These are phyloP conservation scores for Melanotaenia pygmaea DNA, from an alignment of 2,797 vertebrate genomes.

Conservation along the genomic window DNA sequence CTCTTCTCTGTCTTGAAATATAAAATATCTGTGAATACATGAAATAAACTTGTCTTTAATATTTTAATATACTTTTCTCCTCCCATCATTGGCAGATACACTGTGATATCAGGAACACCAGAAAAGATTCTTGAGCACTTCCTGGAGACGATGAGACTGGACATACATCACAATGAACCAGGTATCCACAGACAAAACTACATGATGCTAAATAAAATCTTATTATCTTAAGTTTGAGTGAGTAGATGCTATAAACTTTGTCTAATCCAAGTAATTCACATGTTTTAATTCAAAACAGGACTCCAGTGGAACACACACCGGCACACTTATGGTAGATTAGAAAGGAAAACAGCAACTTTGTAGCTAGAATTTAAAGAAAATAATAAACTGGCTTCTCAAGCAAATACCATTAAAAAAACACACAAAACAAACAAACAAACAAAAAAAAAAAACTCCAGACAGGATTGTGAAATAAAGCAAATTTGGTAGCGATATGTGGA, in stretches of 20 bases:
- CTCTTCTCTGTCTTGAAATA: background rate
- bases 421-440: background rate
- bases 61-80: background rate
- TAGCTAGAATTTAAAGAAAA: background rate
- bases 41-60: background rate
- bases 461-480: background rate
- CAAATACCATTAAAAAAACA: background rate
- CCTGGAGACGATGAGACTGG: slow-evolving; percentile 95
- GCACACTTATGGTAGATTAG: background rate
- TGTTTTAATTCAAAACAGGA: background rate
- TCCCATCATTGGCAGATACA: slow-evolving; percentile 84
- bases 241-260: background rate
- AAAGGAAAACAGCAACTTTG: background rate
- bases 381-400: background rate
- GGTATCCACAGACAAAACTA: slow-evolving; percentile 56
- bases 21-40: background rate
- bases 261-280: background rate
- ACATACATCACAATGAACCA: slow-evolving; percentile 90
- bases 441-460: background rate
- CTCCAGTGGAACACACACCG: background rate
- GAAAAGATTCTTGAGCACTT: slow-evolving; percentile 99
- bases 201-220: background rate
- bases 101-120: slow-evolving; percentile 97
- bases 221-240: background rate
- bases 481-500: background rate